phyloP scores from a whole-genome alignment of 2,797 vertebrate species.

The Pseudomugil gertrudae region DNA sequence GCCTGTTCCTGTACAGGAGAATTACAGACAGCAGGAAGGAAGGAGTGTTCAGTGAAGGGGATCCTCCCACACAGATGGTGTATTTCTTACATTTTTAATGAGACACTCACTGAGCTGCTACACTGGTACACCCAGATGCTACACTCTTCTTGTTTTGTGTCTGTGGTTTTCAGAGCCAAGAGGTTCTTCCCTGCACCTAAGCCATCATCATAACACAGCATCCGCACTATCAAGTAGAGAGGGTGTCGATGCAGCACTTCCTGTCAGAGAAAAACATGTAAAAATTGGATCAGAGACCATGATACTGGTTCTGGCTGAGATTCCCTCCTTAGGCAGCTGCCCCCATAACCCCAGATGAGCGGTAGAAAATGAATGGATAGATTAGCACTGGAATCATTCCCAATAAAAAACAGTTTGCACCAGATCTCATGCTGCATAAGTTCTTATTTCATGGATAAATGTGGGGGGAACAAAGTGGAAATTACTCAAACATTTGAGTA shows the following conservation, averaged over 20 bases:
- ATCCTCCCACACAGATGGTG: neutral
- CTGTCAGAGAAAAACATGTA: constrained; percentile 66
- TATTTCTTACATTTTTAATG: neutral
- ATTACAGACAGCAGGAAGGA: neutral
- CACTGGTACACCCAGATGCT: constrained; percentile 98
- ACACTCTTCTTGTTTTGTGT: constrained; percentile 86
- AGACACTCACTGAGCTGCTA: constrained; percentile 88
- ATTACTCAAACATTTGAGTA: neutral
- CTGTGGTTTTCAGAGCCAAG: constrained; percentile 93
- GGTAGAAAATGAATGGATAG: too few species aligned
- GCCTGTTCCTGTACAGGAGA: constrained; percentile 88
- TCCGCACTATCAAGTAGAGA: constrained; percentile 92
- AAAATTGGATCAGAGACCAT: neutral
- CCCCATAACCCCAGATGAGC: too few species aligned
- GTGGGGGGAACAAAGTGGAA: neutral
- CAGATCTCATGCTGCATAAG: neutral
- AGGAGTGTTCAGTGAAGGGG: neutral
- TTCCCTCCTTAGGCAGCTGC: too few species aligned
- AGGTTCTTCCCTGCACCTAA: constrained; percentile 93
- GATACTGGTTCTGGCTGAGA: too few species aligned
- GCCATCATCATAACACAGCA: constrained; percentile 97
- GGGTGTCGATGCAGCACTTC: constrained; percentile 94
- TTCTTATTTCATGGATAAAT: neutral
- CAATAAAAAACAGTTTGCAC: neutral
- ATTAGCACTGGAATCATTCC: neutral